Base-by-base conservation (phyloP, 2,888 invertebrate genomes). In the Hetaerina titia region DNA sequence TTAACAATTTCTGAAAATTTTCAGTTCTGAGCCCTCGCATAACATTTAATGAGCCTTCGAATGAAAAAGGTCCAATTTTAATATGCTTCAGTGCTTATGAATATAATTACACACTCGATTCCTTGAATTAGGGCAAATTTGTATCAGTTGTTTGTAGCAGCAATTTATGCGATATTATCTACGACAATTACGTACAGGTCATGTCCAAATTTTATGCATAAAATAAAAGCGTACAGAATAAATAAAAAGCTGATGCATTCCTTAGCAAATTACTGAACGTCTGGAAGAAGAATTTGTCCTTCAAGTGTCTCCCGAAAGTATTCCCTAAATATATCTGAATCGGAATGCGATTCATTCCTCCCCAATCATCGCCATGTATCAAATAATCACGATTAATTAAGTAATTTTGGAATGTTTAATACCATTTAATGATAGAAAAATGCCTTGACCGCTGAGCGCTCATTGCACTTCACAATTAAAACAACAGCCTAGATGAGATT, bases 361-460 rank as follows among this genome's bases (percentile, higher is more conserved):
- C 69, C 69, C 69, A 69, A 69, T 0, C 8, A 81, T 13, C 81
- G 81, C 31, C 81, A 31, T 4, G 81, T 31, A 81, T 25, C 31
- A 81, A 25, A 31, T 31, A 81, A 81, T 81, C 25, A 81, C 31
- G 31, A 2, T 81, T 81, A 81, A 81, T 81, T 81, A 81, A 81
- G 81, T 81, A 81, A 81, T 81, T 81, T 81, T 69, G 69, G 69
- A 69, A 69, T n/a, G 5, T 7, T 81, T 25, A 31, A 81, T 31
- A 31, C 25, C 25, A 25, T 81, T 81, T 81, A 81, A 81, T 81
- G 81, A 81, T 25, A 81, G 81, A 81, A 31, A 81, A 81, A 81
- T 81, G 13, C 25, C 81, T 81, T 81, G 25, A 81, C 31, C 31
- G 31, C 81, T 19, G 31, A 11, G 11, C 25, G 22, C 31, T 31